Conservation (phyloP, 2,113 vertebrate genomes). For the Atherinomorus stipes region DNA sequence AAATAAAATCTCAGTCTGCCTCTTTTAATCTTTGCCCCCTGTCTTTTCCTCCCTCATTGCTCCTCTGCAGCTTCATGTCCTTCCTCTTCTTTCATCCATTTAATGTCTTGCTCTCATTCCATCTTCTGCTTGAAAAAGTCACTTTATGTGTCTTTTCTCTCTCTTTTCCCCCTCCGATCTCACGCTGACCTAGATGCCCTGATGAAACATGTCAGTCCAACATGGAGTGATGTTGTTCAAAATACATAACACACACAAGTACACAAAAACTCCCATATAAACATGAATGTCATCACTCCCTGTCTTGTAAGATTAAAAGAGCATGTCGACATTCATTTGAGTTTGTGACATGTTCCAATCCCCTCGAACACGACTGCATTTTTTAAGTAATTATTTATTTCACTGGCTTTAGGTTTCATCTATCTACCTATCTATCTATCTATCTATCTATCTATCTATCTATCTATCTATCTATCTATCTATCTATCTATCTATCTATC, state of each 20-base stretch:
- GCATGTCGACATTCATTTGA: conserved; percentile 46
- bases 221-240: conserved; percentile 66
- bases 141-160: conserved; percentile 21
- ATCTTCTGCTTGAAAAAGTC: conserved; percentile 48
- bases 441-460: not conserved
- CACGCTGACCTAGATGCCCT: conserved; percentile 75
- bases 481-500: conserved; percentile 5
- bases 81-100: conserved; percentile 40
- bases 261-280: conserved; percentile 14
- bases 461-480: not conserved
- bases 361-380: conserved; percentile 51
- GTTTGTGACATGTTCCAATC: conserved; percentile 67
- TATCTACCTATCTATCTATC: no score
- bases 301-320: conserved; percentile 65
- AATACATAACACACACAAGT: conserved; percentile 33
- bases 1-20: conserved; percentile 33
- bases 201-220: conserved; percentile 72
- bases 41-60: conserved; percentile 48
- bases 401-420: conserved; percentile 3
- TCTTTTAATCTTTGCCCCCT: conserved; percentile 57
- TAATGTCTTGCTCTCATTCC: conserved; percentile 43
- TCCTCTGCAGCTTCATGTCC: conserved; percentile 37
- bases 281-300: conserved; percentile 27
- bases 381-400: conserved; percentile 54
- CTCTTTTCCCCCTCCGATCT: conserved; percentile 41